A percentile compares a stretch with the other conserved stretches of the same genome.
Conservation (phyloP, 23 tunicate genomes). For the Halocynthia aurantium region DNA sequence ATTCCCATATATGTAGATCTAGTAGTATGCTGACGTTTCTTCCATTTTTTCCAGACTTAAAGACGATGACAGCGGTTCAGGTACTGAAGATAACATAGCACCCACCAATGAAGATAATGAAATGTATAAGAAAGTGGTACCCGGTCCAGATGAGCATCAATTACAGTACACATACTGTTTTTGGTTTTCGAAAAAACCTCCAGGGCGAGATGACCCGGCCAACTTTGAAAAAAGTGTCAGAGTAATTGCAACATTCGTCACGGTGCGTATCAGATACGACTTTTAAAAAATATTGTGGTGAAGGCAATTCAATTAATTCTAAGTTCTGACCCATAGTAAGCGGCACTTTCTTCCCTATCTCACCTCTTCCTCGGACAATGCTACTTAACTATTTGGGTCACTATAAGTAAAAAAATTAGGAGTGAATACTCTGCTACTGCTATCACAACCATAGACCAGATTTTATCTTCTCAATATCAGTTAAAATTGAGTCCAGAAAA, state of each 20-base stretch:
- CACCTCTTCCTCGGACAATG: too few relatives aligned
- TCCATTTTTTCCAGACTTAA: not conserved
- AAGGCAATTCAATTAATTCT: not conserved
- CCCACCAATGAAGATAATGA: not conserved
- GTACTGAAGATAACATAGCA: slow-evolving; percentile 25
- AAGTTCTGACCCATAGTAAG: not conserved
- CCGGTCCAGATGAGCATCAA: slow-evolving; percentile 82
- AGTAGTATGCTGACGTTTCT: too few relatives aligned
- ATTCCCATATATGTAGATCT: too few relatives aligned
- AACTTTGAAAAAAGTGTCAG: slow-evolving; percentile 87
- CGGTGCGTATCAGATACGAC: slow-evolving; percentile 44
- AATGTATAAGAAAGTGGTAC: slow-evolving; percentile 48
- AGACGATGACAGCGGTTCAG: slow-evolving; percentile 89
- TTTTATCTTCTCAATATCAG: too few relatives aligned
- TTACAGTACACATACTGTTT: slow-evolving; percentile 84
- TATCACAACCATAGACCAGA: too few relatives aligned
- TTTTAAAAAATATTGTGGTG: not conserved
- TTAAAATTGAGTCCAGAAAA: too few relatives aligned
- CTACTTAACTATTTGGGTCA: too few relatives aligned
- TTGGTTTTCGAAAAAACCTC: slow-evolving; percentile 90
- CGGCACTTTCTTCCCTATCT: not conserved
- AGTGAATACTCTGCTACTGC: too few relatives aligned
- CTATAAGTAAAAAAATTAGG: too few relatives aligned
- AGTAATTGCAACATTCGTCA: slow-evolving; percentile 59
- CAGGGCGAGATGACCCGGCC: slow-evolving; percentile 61